phyloP scores from a whole-genome alignment of 2,113 vertebrate genomes.

The Callochromis pleurospilus region DNA sequence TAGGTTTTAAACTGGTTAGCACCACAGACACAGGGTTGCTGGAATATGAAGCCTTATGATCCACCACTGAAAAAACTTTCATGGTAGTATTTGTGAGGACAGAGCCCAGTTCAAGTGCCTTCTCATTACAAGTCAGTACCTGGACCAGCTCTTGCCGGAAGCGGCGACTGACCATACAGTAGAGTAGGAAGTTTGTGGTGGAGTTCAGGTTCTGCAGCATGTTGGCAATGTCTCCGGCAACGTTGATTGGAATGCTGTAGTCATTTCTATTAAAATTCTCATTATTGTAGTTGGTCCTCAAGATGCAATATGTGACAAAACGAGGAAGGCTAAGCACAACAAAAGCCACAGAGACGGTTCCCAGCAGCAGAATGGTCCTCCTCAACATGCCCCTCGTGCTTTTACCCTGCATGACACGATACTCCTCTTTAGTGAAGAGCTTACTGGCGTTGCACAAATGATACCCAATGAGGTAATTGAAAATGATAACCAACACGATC shows the following conservation, averaged over 20 bases:
- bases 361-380: conserved; percentile 66
- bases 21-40: conserved; percentile 10
- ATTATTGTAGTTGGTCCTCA: conserved; percentile 69
- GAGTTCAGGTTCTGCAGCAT: conserved; percentile 79
- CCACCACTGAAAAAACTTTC: conserved; percentile 62
- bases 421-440: conserved; percentile 71
- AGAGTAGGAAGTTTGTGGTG: conserved; percentile 75
- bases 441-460: conserved; percentile 52
- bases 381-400: conserved; percentile 45
- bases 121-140: conserved; percentile 28
- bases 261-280: conserved; percentile 63
- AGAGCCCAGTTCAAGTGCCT: conserved; percentile 15
- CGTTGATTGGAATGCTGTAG: conserved; percentile 68
- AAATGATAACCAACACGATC: conserved; percentile 69
- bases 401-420: conserved; percentile 39
- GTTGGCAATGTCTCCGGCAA: conserved; percentile 68
- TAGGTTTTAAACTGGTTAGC: conserved; percentile 44
- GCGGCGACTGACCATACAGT: conserved; percentile 69
- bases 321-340: conserved; percentile 71
- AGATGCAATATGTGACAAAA: conserved; percentile 75
- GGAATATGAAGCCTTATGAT: background rate
- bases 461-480: conserved; percentile 69
- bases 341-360: conserved; percentile 63
- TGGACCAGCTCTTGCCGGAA: conserved; percentile 65
- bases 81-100: conserved; percentile 54